A percentile compares a stretch with the other conserved stretches of the same genome.
phyloP scores from a whole-genome alignment of 2,113 vertebrate genomes.

The Pachycephala philippinensis region DNA sequence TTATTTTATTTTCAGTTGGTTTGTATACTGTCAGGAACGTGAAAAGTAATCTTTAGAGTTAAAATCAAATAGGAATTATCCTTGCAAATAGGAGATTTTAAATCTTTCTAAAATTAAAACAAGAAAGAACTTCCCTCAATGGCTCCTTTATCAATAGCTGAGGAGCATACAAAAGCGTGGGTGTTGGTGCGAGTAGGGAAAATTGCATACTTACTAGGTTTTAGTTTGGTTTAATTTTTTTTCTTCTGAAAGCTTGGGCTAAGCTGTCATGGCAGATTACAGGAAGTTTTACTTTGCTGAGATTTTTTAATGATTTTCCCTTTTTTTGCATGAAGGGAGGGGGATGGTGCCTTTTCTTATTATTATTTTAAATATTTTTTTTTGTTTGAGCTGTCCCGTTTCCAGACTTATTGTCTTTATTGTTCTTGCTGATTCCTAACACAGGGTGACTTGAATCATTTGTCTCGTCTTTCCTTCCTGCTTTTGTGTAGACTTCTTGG shows the following conservation, averaged over 20 bases:
- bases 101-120: constrained; percentile 3
- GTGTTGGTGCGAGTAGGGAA: not conserved
- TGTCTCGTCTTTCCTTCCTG: constrained; percentile 75
- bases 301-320: not conserved
- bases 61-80: not conserved
- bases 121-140: not conserved
- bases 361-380: constrained; percentile 2
- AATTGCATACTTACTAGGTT: not conserved
- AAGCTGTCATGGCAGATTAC: not conserved
- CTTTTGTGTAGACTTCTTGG: constrained; percentile 67
- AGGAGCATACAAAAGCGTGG: not conserved
- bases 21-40: not conserved
- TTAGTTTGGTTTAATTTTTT: not conserved
- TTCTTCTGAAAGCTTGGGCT: not conserved
- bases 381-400: constrained; percentile 3
- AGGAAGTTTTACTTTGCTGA: not conserved
- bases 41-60: not conserved
- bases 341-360: not conserved
- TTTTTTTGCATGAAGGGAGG: not conserved
- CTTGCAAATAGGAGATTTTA: not conserved
- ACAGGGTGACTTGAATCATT: constrained; percentile 43
- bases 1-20: not conserved
- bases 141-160: not conserved
- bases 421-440: constrained; percentile 34
- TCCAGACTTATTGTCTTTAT: constrained; percentile 41